Base-by-base conservation (phyloP, 30 jellyfish, hydroid and myxozoan genomes). In the Chrysaora quinquecirrha region DNA sequence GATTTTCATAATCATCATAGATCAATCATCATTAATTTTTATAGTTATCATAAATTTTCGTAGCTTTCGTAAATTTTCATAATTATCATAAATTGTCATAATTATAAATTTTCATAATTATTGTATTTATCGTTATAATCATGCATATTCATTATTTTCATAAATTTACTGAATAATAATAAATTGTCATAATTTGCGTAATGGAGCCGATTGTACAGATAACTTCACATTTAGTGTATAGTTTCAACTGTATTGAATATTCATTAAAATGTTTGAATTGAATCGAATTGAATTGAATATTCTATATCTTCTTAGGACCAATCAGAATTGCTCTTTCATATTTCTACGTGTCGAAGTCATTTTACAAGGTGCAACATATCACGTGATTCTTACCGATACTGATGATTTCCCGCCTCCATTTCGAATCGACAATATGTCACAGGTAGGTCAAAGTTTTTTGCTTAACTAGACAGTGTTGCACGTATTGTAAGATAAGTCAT, bases 341-440 rank as follows among this genome's bases (percentile, higher is more conserved):
- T 77, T 85, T 30, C 46, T 95, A 38, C 87, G 96, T 27, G 99
- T 89, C 12, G 96, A 89, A 52, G 96, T 95, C 12, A 76, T 89
- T n/a, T 82, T 95, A 14, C 85, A 78, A 50, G 96, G 95, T 16
- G 99, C 98, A 21, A 95, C 99, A 9, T 95, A 60, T 66, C 94
- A 89, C 54, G 95, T 96, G 60, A 73, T 81, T 0, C 50, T 95
- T 11, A 63, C 96, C 11, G 96, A 95, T 66, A 97, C 95, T 0
- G 95, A 93, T 11, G 34, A 73, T 3, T 89, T 88, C n/a, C 99
- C 97, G n/a, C 95, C 99, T 0, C 99, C 99, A 2, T 95, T 73
- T 46, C 64, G 97, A 38, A 84, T 95, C 43, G 96, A 89, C 71
- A 95, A 95, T 54, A 22, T 82, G 38, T 76, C 99, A 10, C 94